Conservation (phyloP, 2,888 invertebrate species). For the Lepidocyrtinus sp. region DNA sequence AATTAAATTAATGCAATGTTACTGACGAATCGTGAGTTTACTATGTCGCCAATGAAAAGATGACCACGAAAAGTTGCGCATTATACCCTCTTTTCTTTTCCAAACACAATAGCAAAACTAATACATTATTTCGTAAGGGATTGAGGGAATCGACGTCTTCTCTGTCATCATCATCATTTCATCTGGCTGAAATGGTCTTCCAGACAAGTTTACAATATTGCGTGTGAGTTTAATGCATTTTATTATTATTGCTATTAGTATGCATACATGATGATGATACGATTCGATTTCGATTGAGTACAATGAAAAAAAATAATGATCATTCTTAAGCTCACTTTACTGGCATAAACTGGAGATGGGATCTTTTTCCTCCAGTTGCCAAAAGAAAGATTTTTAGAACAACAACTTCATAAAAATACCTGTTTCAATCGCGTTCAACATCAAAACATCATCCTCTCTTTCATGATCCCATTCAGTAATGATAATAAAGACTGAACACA, state of each 20-base stretch:
- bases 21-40: constrained; percentile 41
- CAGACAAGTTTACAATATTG: constrained; percentile 42
- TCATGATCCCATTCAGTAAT: constrained; percentile 8
- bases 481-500: constrained; percentile 14
- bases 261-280: constrained; percentile 19
- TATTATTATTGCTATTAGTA: constrained; percentile 19
- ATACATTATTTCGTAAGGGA: not conserved
- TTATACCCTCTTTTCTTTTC: constrained; percentile 8
- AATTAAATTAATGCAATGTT: constrained; percentile 52
- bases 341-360: not conserved
- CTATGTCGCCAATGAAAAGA: constrained; percentile 41
- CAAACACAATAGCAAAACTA: not conserved
- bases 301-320: constrained; percentile 13
- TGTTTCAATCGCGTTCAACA: constrained; percentile 26
- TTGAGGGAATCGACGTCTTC: not conserved
- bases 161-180: not conserved
- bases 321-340: not conserved
- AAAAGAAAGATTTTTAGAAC: constrained; percentile 37
- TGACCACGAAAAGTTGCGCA: constrained; percentile 14
- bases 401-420: constrained; percentile 50
- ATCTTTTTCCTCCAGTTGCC: constrained; percentile 26
- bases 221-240: constrained; percentile 29
- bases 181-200: constrained; percentile 20
- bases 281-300: constrained; percentile 11
- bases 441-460: constrained; percentile 3